Evolutionary conservation across 2,888 invertebrate genomes (phyloP).

Genomic region (Scaptomyza cyrtandrae): DNA sequence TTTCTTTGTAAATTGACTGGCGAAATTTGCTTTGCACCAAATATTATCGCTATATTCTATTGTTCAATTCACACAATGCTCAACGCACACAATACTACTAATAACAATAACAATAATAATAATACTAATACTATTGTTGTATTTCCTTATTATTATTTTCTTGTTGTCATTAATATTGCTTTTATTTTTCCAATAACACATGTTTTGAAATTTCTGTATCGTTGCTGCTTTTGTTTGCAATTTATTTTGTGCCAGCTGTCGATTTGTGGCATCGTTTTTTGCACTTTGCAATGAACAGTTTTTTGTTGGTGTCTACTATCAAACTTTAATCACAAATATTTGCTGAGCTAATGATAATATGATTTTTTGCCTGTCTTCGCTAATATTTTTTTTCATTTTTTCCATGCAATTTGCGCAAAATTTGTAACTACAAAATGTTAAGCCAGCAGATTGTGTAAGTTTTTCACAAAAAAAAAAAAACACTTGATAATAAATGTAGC

Average conservation of each 20-base stretch:
- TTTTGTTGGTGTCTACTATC: conserved; percentile 20
- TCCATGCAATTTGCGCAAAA: conserved; percentile 28
- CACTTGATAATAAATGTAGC: conserved; percentile 11
- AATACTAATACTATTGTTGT: conserved; percentile 28
- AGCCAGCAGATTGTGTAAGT: conserved; percentile 40
- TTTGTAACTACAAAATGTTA: conserved; percentile 39
- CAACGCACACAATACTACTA: not conserved
- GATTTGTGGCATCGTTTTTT: conserved; percentile 35
- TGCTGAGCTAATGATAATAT: conserved; percentile 55
- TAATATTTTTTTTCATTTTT: conserved; percentile 10
- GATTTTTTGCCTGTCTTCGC: conserved; percentile 20
- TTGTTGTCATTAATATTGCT: conserved; percentile 35
- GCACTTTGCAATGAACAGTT: conserved; percentile 25
- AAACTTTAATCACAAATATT: conserved; percentile 57
- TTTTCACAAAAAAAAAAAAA: conserved; percentile 19
- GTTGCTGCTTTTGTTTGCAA: conserved; percentile 37
- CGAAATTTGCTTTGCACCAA: conserved; percentile 49
- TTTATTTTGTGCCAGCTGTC: conserved; percentile 33
- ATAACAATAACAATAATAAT: conserved; percentile 21
- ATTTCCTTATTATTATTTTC: conserved; percentile 40
- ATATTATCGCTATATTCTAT: conserved; percentile 39
- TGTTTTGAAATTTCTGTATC: conserved; percentile 42
- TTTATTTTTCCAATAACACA: conserved; percentile 29
- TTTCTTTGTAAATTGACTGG: conserved; percentile 22
- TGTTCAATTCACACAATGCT: conserved; percentile 46